phyloP scores from a whole-genome alignment of 1,140 invertebrate genomes.

The Gonioctena quinquepunctata region DNA sequence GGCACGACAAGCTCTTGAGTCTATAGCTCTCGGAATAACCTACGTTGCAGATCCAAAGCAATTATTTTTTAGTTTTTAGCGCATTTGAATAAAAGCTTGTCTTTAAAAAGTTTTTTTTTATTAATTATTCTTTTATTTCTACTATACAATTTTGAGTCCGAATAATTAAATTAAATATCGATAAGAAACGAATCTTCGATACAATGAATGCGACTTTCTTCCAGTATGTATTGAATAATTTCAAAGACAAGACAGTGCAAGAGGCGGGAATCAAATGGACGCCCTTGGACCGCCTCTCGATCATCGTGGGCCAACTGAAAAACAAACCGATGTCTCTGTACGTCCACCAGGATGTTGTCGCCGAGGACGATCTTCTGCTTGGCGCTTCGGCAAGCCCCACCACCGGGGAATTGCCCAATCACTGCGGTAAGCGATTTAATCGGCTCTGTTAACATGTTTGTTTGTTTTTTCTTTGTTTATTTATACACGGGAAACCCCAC shows the following conservation, averaged over 20 bases:
- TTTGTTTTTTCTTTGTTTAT: too few species aligned
- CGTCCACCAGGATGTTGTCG: constrained; percentile 36
- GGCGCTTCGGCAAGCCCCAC: constrained; percentile 65
- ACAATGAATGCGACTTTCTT: constrained; percentile 26
- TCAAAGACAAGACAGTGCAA: constrained; percentile 54
- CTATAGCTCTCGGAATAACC: too few species aligned
- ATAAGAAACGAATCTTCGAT: too few species aligned
- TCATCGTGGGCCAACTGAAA: constrained; percentile 46
- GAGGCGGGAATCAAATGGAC: constrained; percentile 56
- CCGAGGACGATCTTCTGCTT: constrained; percentile 60
- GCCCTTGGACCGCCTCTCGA: constrained; percentile 43
- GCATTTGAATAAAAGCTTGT: too few species aligned
- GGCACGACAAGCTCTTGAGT: too few species aligned
- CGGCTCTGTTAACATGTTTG: neutral
- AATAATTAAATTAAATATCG: too few species aligned
- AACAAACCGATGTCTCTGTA: constrained; percentile 40
- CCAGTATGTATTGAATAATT: constrained; percentile 54
- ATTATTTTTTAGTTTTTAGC: too few species aligned
- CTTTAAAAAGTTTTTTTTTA: too few species aligned
- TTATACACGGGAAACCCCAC: neutral
- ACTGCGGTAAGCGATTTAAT: neutral
- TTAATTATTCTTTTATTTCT: too few species aligned
- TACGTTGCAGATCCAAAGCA: too few species aligned
- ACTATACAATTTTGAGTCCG: too few species aligned
- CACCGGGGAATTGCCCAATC: constrained; percentile 40